Base-by-base conservation (phyloP, 2,888 invertebrate genomes). In the Mechanitis messenoides region DNA sequence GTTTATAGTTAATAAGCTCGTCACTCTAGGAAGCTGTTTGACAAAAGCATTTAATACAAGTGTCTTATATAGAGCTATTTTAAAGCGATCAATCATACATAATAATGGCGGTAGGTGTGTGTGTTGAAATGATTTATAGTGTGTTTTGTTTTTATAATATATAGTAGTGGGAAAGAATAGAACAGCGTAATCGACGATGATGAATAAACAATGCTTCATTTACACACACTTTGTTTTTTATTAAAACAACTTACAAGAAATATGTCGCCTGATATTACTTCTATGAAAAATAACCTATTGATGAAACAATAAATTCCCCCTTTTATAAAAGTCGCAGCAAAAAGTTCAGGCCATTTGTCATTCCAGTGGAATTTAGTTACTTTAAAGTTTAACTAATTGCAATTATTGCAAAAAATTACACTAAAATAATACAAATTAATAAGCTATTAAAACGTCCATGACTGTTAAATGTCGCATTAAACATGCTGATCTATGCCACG, bases 401-500 rank as follows among this genome's bases (percentile, higher is more conserved):
- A 42, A 7, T 42, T 1, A 9, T 42, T 1, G 42, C 42, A 42
- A 7, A 42, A 42, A 42, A 42, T 9, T 9, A 42, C 1, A 9
- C 42, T 42, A 9, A 42, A 42, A 42, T 9, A 42, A 42, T 42
- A 42, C 42, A 42, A 9, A 46, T 45, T 45, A 45, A 46, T 42
- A 38, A 46, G 47, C 33, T 59, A 54, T 45, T 33, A 46, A 54
- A 7, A 62, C n/a, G 47, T 45, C 38, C 53, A 53, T 53, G 53
- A 58, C 42, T 55, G 47, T 66, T 62, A 62, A 63, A 56, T 50
- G 58, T 58, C 56, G 57, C 60, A 63, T 60, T 62, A 65, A 62
- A 65, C 50, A 42, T 45, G 55, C 64, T 83, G 76, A 71, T 84
- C 84, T 83, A 71, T 84, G 81, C 46, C 72, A 75, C 73, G 59